Percentiles rank a stretch among this genome's conserved stretches.
phyloP scores from a whole-genome alignment of 1,140 invertebrate genomes.

The Mamestra configurata region DNA sequence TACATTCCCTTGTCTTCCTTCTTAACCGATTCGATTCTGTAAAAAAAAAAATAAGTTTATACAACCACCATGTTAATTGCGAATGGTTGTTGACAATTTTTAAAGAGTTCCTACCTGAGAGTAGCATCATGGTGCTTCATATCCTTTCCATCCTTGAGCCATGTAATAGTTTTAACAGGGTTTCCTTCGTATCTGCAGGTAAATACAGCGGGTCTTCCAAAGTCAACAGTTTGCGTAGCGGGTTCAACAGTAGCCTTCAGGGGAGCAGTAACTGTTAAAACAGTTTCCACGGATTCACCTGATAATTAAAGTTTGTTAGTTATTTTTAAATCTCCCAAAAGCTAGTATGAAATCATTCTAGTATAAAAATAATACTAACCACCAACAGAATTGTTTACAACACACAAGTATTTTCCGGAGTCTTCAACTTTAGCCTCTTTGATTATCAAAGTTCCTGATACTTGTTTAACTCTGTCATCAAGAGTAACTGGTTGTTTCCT shows the following conservation, averaged over 20 bases:
- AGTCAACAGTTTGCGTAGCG: conserved; percentile 96
- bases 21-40: conserved; percentile 95
- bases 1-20: conserved; percentile 99
- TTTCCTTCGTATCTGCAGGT: conserved; percentile 97
- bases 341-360: background rate
- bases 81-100: background rate
- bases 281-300: conserved; percentile 96
- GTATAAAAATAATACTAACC: conserved; percentile 76
- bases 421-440: conserved; percentile 96
- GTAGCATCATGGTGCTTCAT: conserved; percentile 93
- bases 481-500: conserved; percentile 94
- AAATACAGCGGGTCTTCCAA: conserved; percentile 96
- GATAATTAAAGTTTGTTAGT: conserved; percentile 51
- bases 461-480: conserved; percentile 96
- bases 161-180: conserved; percentile 95
- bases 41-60: background rate
- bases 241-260: conserved; percentile 96
- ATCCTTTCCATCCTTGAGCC: conserved; percentile 97
- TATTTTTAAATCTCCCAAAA: background rate
- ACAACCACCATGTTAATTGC: too few relatives aligned
- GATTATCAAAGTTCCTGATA: conserved; percentile 97
- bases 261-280: conserved; percentile 97
- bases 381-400: conserved; percentile 97
- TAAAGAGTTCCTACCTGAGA: conserved; percentile 88
- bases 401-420: conserved; percentile 97